A percentile compares a stretch with the other conserved stretches of the same genome.
phyloP scores from a whole-genome alignment of 2,797 vertebrate species.

The Centroberyx gerrardi region DNA sequence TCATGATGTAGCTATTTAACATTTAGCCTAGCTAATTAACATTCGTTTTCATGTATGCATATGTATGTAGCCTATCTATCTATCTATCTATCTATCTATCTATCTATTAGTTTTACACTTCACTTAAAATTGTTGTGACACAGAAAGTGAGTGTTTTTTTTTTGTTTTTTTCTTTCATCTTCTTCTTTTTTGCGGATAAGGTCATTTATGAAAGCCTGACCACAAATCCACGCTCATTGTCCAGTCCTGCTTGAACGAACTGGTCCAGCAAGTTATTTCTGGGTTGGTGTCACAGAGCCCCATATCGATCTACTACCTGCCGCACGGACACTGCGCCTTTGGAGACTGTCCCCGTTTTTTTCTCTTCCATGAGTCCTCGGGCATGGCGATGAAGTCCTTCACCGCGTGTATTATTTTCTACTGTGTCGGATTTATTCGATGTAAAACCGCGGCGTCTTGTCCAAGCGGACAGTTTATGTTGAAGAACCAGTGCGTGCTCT shows the following conservation, averaged over 20 bases:
- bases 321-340: constrained; percentile 62
- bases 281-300: constrained; percentile 46
- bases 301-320: constrained; percentile 66
- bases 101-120: too few relatives aligned
- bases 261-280: constrained; percentile 76
- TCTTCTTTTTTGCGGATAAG: too few relatives aligned
- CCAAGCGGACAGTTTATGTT: constrained; percentile 85
- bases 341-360: neutral
- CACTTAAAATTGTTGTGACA: too few relatives aligned
- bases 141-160: too few relatives aligned
- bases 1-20: too few relatives aligned
- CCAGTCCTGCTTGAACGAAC: constrained; percentile 68
- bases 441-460: constrained; percentile 75
- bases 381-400: constrained; percentile 68
- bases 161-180: too few relatives aligned
- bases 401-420: constrained; percentile 47
- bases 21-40: too few relatives aligned
- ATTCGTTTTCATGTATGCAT: too few relatives aligned
- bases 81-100: too few relatives aligned
- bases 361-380: constrained; percentile 34
- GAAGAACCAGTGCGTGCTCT: constrained; percentile 86
- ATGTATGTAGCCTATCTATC: too few relatives aligned
- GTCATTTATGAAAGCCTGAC: constrained; percentile 19
- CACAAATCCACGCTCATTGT: constrained; percentile 63
- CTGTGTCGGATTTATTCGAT: constrained; percentile 58